Evolutionary conservation across 2,888 invertebrate species (phyloP).

Genomic region (Gasteruption jaculator): DNA sequence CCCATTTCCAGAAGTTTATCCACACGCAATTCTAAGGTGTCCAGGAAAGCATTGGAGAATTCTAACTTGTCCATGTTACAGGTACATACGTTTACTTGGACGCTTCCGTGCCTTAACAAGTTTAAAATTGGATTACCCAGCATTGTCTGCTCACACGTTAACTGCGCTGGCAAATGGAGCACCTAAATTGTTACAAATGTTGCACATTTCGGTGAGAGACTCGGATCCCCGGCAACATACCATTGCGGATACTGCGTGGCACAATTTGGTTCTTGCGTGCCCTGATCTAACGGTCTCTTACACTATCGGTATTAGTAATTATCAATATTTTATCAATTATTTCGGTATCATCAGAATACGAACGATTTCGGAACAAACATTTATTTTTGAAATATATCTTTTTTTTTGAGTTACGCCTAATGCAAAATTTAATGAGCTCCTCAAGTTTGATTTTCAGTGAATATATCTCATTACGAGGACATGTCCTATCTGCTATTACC

Average conservation of each 20-base stretch:
- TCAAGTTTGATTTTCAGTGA: constrained; percentile 38
- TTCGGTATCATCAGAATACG: not conserved
- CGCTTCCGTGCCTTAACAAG: constrained; percentile 45
- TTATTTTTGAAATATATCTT: too few relatives aligned
- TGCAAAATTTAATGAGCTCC: constrained; percentile 27
- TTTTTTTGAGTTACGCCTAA: too few relatives aligned
- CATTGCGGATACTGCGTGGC: constrained; percentile 51
- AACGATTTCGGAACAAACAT: too few relatives aligned
- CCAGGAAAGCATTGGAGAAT: too few relatives aligned
- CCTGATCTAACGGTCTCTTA: constrained; percentile 50
- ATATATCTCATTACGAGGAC: constrained; percentile 53
- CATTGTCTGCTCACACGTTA: constrained; percentile 49
- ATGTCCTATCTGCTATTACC: constrained; percentile 50
- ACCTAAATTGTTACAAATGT: constrained; percentile 39
- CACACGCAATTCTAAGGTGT: too few relatives aligned
- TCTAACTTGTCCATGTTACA: too few relatives aligned
- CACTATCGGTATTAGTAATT: constrained; percentile 38
- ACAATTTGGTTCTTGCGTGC: constrained; percentile 44
- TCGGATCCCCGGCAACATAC: constrained; percentile 49
- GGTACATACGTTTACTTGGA: constrained; percentile 45
- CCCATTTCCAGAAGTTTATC: too few relatives aligned
- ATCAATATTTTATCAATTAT: not conserved
- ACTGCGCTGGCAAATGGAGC: constrained; percentile 49
- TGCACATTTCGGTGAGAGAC: constrained; percentile 51
- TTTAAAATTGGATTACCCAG: constrained; percentile 53